Conservation (phyloP, 1,140 invertebrate genomes). For the Drosophila pruinosa region DNA sequence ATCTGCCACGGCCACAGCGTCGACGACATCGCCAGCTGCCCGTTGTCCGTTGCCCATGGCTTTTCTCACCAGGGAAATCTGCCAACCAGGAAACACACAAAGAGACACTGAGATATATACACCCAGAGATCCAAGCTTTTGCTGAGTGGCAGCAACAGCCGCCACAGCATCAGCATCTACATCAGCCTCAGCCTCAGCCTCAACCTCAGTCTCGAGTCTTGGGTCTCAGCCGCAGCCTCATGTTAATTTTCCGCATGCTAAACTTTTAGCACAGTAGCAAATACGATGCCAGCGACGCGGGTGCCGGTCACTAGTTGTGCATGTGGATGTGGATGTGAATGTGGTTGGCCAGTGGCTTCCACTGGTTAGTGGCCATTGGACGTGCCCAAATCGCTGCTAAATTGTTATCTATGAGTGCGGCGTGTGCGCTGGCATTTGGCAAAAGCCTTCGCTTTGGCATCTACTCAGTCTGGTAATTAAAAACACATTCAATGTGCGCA, state of each 20-base stretch:
- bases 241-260: conserved; percentile 81
- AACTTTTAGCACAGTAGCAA: conserved; percentile 79
- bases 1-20: conserved; percentile 35
- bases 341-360: conserved; percentile 12
- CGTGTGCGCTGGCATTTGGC: conserved; percentile 70
- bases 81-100: conserved; percentile 52
- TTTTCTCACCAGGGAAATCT: conserved; percentile 81
- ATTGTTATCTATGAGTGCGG: conserved; percentile 81
- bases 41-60: conserved; percentile 57
- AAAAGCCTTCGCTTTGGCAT: conserved; percentile 48
- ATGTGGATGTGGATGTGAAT: conserved; percentile 35
- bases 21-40: conserved; percentile 19
- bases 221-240: conserved; percentile 49
- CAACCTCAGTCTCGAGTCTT: too few species aligned
- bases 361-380: conserved; percentile 53
- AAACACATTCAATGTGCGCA: conserved; percentile 80
- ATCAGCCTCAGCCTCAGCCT: too few species aligned
- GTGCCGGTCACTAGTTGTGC: conserved; percentile 53
- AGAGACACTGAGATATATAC: conserved; percentile 53
- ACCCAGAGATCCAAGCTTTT: conserved; percentile 36
- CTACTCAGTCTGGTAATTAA: conserved; percentile 69
- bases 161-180: conserved; percentile 1
- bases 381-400: conserved; percentile 79
- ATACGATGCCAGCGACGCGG: conserved; percentile 52
- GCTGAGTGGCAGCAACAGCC: conserved; percentile 57